Evolutionary conservation across 2,113 vertebrate species (phyloP).

Genomic region (Poeciliopsis occidentalis): DNA sequence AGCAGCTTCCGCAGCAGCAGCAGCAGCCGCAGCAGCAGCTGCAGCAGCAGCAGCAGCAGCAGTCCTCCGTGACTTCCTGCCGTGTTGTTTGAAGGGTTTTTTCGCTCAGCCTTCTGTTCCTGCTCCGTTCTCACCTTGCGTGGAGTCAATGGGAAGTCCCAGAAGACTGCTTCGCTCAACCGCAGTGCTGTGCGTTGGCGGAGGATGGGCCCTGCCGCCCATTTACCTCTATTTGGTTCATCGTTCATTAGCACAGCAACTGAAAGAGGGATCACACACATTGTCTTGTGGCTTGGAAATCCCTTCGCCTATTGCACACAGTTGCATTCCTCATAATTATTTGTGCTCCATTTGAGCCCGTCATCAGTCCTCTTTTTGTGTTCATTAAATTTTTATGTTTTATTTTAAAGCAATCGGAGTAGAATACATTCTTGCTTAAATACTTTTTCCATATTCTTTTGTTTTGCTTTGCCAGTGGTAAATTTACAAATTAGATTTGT

Average conservation of each 20-base stretch:
- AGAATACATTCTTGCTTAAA: too few species aligned
- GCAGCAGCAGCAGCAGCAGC: background rate
- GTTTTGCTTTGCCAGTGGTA: too few species aligned
- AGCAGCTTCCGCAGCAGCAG: constrained; percentile 19
- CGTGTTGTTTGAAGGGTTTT: constrained; percentile 52
- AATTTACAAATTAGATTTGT: too few species aligned
- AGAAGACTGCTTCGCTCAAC: constrained; percentile 54
- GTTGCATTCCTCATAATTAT: background rate
- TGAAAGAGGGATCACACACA: constrained; percentile 39
- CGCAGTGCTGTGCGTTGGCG: constrained; percentile 68
- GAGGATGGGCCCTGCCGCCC: constrained; percentile 52
- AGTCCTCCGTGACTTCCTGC: constrained; percentile 41
- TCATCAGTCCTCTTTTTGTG: background rate
- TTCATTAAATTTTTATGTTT: too few species aligned
- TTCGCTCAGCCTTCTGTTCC: constrained; percentile 61
- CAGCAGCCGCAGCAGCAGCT: background rate
- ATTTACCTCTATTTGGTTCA: constrained; percentile 67
- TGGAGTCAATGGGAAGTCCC: constrained; percentile 77
- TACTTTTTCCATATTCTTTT: too few species aligned
- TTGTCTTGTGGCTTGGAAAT: constrained; percentile 45
- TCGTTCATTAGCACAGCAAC: constrained; percentile 20
- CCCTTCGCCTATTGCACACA: background rate
- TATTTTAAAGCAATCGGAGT: too few species aligned
- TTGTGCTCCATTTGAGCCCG: background rate
- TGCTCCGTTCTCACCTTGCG: constrained; percentile 67